Conservation (phyloP, 1,140 invertebrate species). For the Copidosoma floridanum region DNA sequence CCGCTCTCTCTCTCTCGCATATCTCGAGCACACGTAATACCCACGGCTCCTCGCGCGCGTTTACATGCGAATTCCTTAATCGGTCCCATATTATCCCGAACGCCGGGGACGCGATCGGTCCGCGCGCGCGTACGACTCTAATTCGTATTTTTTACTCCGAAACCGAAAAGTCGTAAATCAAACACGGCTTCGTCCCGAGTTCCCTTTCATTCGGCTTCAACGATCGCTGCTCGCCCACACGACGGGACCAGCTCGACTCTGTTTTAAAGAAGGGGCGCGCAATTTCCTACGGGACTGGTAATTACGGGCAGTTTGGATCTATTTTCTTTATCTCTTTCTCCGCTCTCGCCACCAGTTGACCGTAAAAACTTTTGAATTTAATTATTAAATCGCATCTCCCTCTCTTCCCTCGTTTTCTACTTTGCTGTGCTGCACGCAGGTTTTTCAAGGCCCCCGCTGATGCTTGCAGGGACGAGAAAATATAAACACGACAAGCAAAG, state of each 20-base stretch:
- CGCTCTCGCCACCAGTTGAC: slow-evolving; percentile 8
- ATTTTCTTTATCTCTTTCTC: slow-evolving; percentile 12
- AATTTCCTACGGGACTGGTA: slow-evolving; percentile 44
- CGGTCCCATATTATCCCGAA: slow-evolving; percentile 36
- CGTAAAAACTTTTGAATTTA: slow-evolving; percentile 25
- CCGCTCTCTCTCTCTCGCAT: neutral
- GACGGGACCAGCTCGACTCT: no score
- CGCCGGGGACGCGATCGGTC: slow-evolving; percentile 36
- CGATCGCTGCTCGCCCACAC: no score
- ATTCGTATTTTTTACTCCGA: slow-evolving; percentile 40
- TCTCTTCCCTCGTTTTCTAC: no score
- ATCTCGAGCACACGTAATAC: no score
- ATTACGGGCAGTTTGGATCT: slow-evolving; percentile 34
- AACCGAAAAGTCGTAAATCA: slow-evolving; percentile 43
- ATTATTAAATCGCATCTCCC: slow-evolving; percentile 23
- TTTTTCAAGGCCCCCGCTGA: no score
- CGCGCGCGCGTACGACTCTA: slow-evolving; percentile 33
- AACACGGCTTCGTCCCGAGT: no score
- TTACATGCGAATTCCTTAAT: slow-evolving; percentile 38
- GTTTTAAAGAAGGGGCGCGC: slow-evolving; percentile 35
- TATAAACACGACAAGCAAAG: no score
- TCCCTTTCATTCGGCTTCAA: no score
- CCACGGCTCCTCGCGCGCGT: slow-evolving; percentile 26
- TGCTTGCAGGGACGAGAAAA: no score
- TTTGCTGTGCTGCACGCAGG: no score